phyloP scores from a whole-genome alignment of 2,113 vertebrate genomes.

The Bolborhynchus lineola region DNA sequence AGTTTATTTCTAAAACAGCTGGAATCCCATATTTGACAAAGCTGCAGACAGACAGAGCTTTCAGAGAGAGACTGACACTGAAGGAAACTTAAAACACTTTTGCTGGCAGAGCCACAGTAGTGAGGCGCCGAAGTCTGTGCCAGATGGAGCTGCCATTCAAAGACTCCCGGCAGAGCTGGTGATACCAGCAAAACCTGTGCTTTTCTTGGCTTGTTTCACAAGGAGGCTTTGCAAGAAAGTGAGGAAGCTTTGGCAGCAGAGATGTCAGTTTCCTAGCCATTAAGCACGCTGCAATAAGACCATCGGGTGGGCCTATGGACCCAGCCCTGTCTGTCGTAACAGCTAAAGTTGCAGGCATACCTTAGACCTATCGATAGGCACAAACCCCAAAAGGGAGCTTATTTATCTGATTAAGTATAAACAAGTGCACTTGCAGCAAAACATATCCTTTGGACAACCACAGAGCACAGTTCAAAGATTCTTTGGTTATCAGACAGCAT shows the following conservation, averaged over 20 bases:
- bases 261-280: slow-evolving; percentile 1
- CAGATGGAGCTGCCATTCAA: slow-evolving; percentile 35
- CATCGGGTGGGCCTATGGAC: neutral
- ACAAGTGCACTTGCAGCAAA: neutral
- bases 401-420: neutral
- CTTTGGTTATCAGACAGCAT: neutral
- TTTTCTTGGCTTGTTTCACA: slow-evolving; percentile 3
- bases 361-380: neutral
- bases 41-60: slow-evolving; percentile 40
- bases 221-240: neutral
- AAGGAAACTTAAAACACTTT: slow-evolving; percentile 16
- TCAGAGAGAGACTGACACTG: slow-evolving; percentile 11
- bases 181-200: neutral
- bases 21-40: slow-evolving; percentile 24
- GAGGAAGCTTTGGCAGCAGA: neutral
- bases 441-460: neutral
- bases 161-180: neutral
- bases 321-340: neutral
- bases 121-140: neutral
- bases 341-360: neutral
- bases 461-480: neutral
- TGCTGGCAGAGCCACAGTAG: neutral
- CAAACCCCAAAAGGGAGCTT: neutral
- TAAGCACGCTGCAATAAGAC: neutral
- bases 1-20: slow-evolving; percentile 49